Evolutionary conservation across 2,888 invertebrate genomes (phyloP), one percentile per base, ranked within the genome.

Genomic region (Pollenia labialis): DNA sequence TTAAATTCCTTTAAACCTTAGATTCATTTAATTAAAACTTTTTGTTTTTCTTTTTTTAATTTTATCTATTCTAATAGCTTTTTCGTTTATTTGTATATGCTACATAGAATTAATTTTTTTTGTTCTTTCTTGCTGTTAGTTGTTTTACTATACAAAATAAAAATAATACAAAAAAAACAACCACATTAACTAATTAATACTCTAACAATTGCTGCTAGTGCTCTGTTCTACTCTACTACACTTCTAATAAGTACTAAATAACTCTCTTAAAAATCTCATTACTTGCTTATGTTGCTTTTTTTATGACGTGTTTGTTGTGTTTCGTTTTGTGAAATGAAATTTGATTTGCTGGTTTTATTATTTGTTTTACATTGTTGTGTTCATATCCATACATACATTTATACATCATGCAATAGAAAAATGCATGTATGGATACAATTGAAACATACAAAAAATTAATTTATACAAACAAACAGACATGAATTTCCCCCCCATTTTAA

Each of bases 261-360:
- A 68, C n/a, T 64, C 66, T 72, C 74, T 81, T 66, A 44, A n/a
- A 40, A 79, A 40, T 18, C 50, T 68, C 16, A 62, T 75, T 64
- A 54, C 9, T 11, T 48, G 48, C 60, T 52, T 72, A 48, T 81
- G 32, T 76, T 74, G 16, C 42, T 81, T n/a, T 66, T 85, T 58
- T 66, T 66, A 44, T 79, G 58, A 52, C 66, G 58, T 68, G 11
- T 46, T 18, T 46, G 6, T 58, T 58, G 14, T 58, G 40, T 68
- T 50, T 60, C 7, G 9, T 64, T 88, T 64, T 85, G 50, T 74
- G 46, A 81, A 83, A 83, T 75, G 75, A 86, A 88, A 88, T 89
- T 87, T 88, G 89, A 89, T 89, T 89, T 88, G 89, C 88, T 88
- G 75, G 60, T 81, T 79, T 64, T 75, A 69, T 79, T 50, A 8